Percentiles rank a stretch among this genome's conserved stretches.
Evolutionary conservation across 2,113 vertebrate species (phyloP).

Genomic region (Perca fluviatilis): DNA sequence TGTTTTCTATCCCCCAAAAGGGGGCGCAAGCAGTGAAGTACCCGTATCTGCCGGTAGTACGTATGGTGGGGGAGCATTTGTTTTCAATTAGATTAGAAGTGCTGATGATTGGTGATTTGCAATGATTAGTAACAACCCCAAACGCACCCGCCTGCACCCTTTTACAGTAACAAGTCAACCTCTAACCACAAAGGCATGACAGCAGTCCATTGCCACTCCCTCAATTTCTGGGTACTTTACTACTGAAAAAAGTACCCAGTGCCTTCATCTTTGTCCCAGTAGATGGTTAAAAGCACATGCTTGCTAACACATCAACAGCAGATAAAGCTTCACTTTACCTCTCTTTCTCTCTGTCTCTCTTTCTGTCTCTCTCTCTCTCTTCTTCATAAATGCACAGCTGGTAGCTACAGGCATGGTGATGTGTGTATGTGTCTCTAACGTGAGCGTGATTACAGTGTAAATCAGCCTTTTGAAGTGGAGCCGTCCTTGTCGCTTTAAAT

Average conservation of each 20-base stretch:
- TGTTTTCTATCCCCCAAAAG: no score
- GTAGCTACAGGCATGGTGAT: constrained; percentile 6
- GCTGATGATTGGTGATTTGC: not conserved
- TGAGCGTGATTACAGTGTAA: constrained; percentile 90
- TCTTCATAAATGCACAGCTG: constrained; percentile 1
- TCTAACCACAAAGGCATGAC: not conserved
- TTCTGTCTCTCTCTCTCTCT: not conserved
- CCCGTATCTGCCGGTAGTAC: no score
- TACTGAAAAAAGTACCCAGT: not conserved
- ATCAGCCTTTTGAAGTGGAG: constrained; percentile 62
- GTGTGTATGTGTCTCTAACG: constrained; percentile 40
- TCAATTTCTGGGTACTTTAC: not conserved
- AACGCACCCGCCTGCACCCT: not conserved
- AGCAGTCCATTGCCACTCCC: not conserved
- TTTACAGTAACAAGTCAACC: not conserved
- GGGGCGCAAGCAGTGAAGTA: no score
- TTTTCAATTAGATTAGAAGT: not conserved
- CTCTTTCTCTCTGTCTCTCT: not conserved
- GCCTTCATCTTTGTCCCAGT: constrained; percentile 3
- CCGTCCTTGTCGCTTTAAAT: constrained; percentile 50
- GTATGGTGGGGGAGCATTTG: not conserved
- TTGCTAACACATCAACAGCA: constrained; percentile 24
- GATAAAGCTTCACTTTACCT: not conserved
- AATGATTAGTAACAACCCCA: not conserved
- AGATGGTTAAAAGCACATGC: not conserved